These are phyloP conservation scores for Hypocryptadius cinnamomeus DNA, from an alignment of 2,113 vertebrate genomes.

Conservation along the genomic window DNA sequence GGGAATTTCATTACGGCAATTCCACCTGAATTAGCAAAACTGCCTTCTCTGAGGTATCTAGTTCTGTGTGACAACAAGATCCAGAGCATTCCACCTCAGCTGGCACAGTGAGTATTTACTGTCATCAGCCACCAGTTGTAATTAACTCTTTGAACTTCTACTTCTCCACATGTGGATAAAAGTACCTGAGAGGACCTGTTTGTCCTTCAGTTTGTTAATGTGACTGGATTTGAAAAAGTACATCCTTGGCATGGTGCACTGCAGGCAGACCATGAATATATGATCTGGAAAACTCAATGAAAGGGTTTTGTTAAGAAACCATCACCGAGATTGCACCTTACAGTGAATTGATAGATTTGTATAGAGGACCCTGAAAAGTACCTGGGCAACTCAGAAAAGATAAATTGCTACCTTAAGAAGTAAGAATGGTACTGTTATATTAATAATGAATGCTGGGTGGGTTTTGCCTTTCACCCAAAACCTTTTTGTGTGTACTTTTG, in stretches of 20 bases:
- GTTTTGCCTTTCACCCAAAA: neutral
- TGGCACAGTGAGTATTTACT: conserved; percentile 84
- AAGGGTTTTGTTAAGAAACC: neutral
- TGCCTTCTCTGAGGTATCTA: conserved; percentile 88
- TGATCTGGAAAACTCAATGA: neutral
- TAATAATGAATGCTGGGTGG: neutral
- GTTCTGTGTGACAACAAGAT: conserved; percentile 97
- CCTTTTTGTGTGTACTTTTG: neutral
- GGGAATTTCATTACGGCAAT: conserved; percentile 94
- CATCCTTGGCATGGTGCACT: neutral
- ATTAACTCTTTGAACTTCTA: neutral
- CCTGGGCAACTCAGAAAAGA: neutral
- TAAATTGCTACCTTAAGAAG: neutral
- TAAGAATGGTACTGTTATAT: neutral
- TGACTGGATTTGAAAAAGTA: neutral
- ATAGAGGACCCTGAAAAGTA: neutral
- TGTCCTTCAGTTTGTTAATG: neutral
- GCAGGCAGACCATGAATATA: neutral
- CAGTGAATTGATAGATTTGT: neutral
- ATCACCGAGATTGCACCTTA: neutral
- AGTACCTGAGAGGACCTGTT: neutral
- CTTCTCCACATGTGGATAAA: neutral
- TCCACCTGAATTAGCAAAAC: conserved; percentile 90
- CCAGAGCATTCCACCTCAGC: conserved; percentile 93
- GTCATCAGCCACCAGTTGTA: neutral